Evolutionary conservation across 2,888 invertebrate genomes (phyloP).

Genomic region (Sarcophaga variegata): DNA sequence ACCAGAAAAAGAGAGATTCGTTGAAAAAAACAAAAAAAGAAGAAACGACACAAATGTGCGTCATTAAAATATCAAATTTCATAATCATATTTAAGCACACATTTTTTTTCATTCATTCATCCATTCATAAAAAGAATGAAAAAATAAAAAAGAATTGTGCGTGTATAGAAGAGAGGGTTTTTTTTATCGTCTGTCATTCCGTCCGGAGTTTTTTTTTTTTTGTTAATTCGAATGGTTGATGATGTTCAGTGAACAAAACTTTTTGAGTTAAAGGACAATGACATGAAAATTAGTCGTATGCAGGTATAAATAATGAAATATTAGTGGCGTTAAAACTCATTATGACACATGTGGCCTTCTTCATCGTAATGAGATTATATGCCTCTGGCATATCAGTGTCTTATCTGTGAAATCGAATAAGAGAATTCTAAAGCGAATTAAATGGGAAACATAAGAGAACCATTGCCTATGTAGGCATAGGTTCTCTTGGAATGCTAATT

Average conservation of each 20-base stretch:
- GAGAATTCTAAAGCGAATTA: too few species aligned
- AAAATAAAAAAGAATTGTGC: background rate
- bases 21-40: constrained; percentile 18
- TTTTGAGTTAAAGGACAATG: constrained; percentile 48
- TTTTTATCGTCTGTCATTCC: background rate
- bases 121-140: constrained; percentile 16
- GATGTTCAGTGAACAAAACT: constrained; percentile 30
- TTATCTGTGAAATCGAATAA: too few species aligned
- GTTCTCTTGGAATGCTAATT: too few species aligned
- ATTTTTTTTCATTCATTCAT: constrained; percentile 37
- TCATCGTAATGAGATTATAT: too few species aligned
- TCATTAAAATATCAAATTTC: constrained; percentile 66
- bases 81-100: constrained; percentile 46
- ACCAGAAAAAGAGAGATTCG: constrained; percentile 29
- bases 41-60: constrained; percentile 13
- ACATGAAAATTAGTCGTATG: constrained; percentile 19
- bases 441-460: too few species aligned
- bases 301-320: background rate
- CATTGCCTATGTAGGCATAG: too few species aligned
- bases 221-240: constrained; percentile 23
- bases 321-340: background rate
- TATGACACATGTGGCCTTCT: background rate
- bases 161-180: background rate
- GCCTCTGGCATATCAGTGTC: too few species aligned
- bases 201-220: background rate